Evolutionary conservation across 2,797 vertebrate species (phyloP).

Genomic region (Parotocinclus haroldoi): DNA sequence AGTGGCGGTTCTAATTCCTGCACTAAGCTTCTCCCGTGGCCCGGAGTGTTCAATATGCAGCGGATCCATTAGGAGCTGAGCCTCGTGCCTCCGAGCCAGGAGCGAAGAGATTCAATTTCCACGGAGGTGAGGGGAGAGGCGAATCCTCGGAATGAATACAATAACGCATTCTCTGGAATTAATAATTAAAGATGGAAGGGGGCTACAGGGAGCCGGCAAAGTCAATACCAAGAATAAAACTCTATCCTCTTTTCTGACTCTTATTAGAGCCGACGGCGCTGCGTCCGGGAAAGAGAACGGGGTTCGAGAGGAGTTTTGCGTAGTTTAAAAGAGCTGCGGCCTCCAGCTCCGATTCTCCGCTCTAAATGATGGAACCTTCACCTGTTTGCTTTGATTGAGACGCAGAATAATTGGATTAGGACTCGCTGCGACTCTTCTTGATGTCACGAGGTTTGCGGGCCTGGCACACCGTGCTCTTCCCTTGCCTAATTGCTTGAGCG

Average conservation of each 20-base stretch:
- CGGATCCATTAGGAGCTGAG: constrained; percentile 62
- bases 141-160: constrained; percentile 57
- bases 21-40: constrained; percentile 59
- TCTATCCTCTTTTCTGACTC: constrained; percentile 37
- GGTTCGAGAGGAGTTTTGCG: constrained; percentile 26
- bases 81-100: constrained; percentile 56
- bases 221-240: constrained; percentile 59
- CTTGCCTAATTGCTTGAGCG: too few relatives aligned
- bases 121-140: constrained; percentile 58
- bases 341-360: background rate
- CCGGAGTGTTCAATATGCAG: constrained; percentile 61
- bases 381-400: background rate
- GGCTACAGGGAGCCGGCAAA: constrained; percentile 46
- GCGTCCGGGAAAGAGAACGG: background rate
- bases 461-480: too few relatives aligned
- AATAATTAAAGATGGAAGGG: constrained; percentile 61
- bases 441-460: too few relatives aligned
- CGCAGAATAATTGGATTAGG: too few relatives aligned
- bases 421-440: too few relatives aligned
- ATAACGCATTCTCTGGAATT: constrained; percentile 64
- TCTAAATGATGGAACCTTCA: background rate
- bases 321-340: constrained; percentile 10
- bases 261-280: constrained; percentile 28
- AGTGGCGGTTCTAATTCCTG: constrained; percentile 55
- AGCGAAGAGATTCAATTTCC: constrained; percentile 63